phyloP scores from a whole-genome alignment of 2,888 invertebrate species.

The Clanis bilineata region DNA sequence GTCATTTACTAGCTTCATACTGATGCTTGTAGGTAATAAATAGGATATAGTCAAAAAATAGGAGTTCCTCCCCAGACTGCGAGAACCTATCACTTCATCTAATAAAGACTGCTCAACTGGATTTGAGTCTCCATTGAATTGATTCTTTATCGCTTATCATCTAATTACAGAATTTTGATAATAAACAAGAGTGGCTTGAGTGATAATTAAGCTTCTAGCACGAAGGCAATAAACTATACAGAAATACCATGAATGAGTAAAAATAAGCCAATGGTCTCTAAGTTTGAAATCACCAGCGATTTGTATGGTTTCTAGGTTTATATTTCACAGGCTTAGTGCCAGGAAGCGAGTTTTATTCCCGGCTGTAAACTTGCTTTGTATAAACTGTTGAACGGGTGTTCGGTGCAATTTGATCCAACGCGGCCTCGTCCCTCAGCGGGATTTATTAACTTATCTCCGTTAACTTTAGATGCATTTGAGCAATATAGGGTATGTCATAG shows the following conservation, averaged over 20 bases:
- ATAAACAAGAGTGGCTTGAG: too few species aligned
- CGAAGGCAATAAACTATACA: not conserved
- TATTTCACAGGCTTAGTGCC: conserved; percentile 35
- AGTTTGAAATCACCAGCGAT: conserved; percentile 16
- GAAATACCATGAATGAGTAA: conserved; percentile 17
- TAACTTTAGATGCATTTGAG: conserved; percentile 1
- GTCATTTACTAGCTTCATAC: too few species aligned
- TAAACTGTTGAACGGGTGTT: not conserved
- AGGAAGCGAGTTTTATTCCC: conserved; percentile 30
- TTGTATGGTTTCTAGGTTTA: conserved; percentile 36
- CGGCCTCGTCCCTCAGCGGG: not conserved
- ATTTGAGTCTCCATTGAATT: too few species aligned
- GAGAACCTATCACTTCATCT: too few species aligned
- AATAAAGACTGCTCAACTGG: too few species aligned
- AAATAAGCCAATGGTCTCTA: not conserved
- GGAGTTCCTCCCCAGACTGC: too few species aligned
- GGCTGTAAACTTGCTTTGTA: conserved; percentile 8
- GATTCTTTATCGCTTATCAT: too few species aligned
- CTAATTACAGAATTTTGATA: too few species aligned
- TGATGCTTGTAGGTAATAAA: too few species aligned
- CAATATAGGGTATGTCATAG: not conserved
- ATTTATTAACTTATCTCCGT: conserved; percentile 10
- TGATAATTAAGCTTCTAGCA: too few species aligned
- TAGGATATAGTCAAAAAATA: too few species aligned
- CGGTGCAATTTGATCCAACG: conserved; percentile 7